Conservation (phyloP, 2,113 vertebrate genomes). For the Otis tarda region DNA sequence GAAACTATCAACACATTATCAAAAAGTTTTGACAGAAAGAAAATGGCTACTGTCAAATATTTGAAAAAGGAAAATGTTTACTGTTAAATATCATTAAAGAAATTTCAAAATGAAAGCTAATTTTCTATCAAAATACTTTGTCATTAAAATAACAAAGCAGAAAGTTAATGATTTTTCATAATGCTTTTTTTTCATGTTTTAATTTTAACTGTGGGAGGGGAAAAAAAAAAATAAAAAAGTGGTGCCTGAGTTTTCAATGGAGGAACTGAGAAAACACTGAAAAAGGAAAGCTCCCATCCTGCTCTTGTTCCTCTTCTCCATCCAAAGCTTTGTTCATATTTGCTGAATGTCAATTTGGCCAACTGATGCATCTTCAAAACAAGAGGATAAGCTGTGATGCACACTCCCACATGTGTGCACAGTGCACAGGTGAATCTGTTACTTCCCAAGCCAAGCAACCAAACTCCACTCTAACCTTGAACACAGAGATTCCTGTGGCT, state of each 20-base stretch:
- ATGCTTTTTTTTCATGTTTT: not conserved
- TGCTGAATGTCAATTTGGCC: not conserved
- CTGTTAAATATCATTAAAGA: not conserved
- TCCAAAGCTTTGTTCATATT: not conserved
- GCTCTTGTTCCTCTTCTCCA: not conserved
- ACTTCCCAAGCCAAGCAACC: not conserved
- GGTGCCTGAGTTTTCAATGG: not conserved
- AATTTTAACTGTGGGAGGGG: not conserved
- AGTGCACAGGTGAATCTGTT: not conserved
- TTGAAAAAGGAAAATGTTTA: not conserved
- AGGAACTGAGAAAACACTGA: not conserved
- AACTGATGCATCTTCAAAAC: not conserved
- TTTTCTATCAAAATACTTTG: not conserved
- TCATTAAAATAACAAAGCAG: not conserved
- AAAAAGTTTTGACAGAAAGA: not conserved
- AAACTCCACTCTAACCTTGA: not conserved
- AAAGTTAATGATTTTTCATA: not conserved
- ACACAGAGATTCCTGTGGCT: not conserved
- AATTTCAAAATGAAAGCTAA: not conserved
- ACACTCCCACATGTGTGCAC: accelerated
- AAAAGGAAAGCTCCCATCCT: not conserved
- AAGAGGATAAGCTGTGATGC: not conserved
- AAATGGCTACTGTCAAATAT: not conserved
- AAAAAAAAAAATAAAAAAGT: not conserved
- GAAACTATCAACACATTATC: not conserved